These are phyloP conservation scores for Phrynosoma platyrhinos DNA, from an alignment of 2,113 vertebrate genomes.

Conservation along the genomic window DNA sequence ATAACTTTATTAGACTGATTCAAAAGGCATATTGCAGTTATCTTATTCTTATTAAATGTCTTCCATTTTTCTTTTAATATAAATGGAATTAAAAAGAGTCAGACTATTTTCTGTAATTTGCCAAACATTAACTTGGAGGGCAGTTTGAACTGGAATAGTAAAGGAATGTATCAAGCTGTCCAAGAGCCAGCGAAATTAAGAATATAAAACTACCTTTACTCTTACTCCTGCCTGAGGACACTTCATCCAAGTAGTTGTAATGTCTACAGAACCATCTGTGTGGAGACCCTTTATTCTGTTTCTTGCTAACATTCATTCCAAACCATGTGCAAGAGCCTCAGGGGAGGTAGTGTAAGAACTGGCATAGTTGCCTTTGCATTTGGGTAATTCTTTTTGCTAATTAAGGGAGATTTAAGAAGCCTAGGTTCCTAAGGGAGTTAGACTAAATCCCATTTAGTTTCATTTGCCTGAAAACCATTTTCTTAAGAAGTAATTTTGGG, in stretches of 20 bases:
- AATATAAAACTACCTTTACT: not conserved
- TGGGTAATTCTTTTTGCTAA: not conserved
- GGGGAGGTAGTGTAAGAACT: not conserved
- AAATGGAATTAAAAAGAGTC: not conserved
- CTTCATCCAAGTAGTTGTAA: not conserved
- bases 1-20: too few relatives aligned
- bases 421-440: not conserved
- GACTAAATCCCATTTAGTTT: not conserved
- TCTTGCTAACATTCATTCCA: not conserved
- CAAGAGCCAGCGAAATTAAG: not conserved
- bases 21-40: too few relatives aligned
- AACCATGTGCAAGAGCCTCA: not conserved
- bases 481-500: not conserved
- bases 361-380: not conserved
- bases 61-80: not conserved
- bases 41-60: not conserved
- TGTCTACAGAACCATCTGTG: not conserved
- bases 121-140: not conserved
- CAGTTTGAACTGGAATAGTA: not conserved
- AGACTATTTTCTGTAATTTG: not conserved
- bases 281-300: not conserved
- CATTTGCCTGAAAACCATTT: not conserved
- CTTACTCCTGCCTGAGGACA: not conserved
- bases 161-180: not conserved
- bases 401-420: not conserved